Evolutionary conservation across 2,888 invertebrate species (phyloP), one percentile per base, ranked within the genome.

Genomic region (Andrena camellia): DNA sequence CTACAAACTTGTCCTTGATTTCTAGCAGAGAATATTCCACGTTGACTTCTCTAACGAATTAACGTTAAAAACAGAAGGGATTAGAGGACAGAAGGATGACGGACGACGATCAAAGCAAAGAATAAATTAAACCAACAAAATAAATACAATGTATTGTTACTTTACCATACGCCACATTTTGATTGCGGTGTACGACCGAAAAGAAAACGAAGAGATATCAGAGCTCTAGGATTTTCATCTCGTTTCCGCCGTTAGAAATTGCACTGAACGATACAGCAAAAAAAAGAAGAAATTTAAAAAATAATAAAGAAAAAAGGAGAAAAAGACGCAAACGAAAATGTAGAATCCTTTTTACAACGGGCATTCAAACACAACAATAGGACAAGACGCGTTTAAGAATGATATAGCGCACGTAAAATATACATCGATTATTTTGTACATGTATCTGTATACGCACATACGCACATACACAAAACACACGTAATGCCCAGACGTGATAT

Each of bases 91-190:
- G 29, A n/a, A 71, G 73, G 57, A 60, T 17, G 35, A 31, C 17
- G 54, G 73, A 62, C 63, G 72, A 67, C 64, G 79, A 73, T 84
- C 78, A 86, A 82, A 88, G 89, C 85, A 77, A 89, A 90, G 78
- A 86, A 85, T 35, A 87, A 90, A 90, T 90, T 89, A 90, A 91
- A 90, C 89, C 90, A 91, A 91, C 90, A 90, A 91, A 91, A 91
- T 91, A 91, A 91, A 91, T 91, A 91, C 90, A 81, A 91, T 91
- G 85, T 90, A 90, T 90, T 91, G 84, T 91, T 90, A 90, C 87
- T 88, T 83, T 85, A 86, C 91, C 90, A 89, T 90, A 89, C 84
- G 89, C 86, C 89, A 86, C 86, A 88, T 90, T 89, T 86, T 86
- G 83, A 85, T 84, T 74, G 84, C 86, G 80, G 78, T 86, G 81